These are phyloP conservation scores for Drosophila melanosoma DNA, from an alignment of 2,888 invertebrate genomes.

Conservation along the genomic window DNA sequence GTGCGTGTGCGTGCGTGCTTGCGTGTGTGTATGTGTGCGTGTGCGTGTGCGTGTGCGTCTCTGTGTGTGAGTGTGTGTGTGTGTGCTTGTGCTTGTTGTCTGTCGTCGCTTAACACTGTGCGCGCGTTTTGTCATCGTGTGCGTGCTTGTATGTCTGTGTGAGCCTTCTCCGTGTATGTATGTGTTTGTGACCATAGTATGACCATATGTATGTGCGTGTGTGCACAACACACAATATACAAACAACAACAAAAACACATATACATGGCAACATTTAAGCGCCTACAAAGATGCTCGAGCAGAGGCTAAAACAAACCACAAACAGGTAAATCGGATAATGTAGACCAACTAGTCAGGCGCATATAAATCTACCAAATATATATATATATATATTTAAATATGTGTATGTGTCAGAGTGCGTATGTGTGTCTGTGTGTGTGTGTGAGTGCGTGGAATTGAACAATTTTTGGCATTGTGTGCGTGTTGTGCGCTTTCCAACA, in stretches of 20 bases:
- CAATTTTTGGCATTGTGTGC: conserved; percentile 59
- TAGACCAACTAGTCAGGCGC: conserved; percentile 28
- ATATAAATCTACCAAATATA: conserved; percentile 5
- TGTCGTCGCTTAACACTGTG: conserved; percentile 71
- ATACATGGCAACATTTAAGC: conserved; percentile 48
- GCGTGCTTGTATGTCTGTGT: conserved; percentile 8
- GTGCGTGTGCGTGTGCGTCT: conserved; percentile 14
- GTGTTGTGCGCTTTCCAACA: conserved; percentile 68
- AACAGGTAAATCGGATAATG: conserved; percentile 56
- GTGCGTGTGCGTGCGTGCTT: conserved; percentile 36
- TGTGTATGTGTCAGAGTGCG: conserved; percentile 36
- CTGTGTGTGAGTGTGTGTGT: conserved; percentile 2
- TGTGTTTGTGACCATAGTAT: conserved; percentile 59
- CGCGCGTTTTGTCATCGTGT: conserved; percentile 62
- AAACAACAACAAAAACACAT: conserved; percentile 24
- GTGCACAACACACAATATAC: conserved; percentile 54
- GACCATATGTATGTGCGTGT: conserved; percentile 55
- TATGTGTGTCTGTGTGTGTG: conserved; percentile 33
- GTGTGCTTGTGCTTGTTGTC: conserved; percentile 60
- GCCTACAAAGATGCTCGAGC: conserved; percentile 50
- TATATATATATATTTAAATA: conserved; percentile 11
- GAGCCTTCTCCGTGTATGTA: conserved; percentile 27
- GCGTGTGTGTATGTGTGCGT: background rate
- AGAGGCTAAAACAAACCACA: conserved; percentile 32
- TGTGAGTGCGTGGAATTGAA: conserved; percentile 56